Conservation (phyloP, 1,140 invertebrate species). For the Oreohelix idahoensis region DNA sequence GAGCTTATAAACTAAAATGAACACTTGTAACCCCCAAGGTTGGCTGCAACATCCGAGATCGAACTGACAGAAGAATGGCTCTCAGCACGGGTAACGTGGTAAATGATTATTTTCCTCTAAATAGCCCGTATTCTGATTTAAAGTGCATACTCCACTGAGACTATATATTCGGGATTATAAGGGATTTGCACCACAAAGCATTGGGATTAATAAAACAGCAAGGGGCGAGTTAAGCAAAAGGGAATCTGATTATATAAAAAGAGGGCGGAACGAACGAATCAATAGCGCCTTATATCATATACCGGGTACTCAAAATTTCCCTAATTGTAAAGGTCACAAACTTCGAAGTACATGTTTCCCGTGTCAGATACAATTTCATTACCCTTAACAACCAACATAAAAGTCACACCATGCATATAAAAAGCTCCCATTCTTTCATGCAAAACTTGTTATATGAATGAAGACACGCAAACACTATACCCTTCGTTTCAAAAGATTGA, state of each 20-base stretch:
- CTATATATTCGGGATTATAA: slow-evolving; percentile 22
- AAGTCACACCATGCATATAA: too few relatives aligned
- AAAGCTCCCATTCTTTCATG: too few relatives aligned
- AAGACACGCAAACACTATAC: too few relatives aligned
- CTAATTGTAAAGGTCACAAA: neutral
- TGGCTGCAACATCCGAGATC: too few relatives aligned
- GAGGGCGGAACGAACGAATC: neutral
- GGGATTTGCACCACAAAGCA: slow-evolving; percentile 31
- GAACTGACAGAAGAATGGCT: too few relatives aligned
- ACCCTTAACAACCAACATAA: too few relatives aligned
- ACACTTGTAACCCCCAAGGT: too few relatives aligned
- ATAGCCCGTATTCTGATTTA: neutral
- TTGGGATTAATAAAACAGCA: slow-evolving; percentile 21
- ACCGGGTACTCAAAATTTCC: neutral
- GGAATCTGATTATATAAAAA: neutral
- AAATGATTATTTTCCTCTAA: neutral
- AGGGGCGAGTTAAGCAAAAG: neutral
- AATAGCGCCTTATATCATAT: neutral
- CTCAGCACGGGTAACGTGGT: neutral
- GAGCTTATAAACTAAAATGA: too few relatives aligned
- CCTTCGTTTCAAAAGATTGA: too few relatives aligned
- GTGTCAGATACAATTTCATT: too few relatives aligned
- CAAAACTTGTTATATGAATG: too few relatives aligned
- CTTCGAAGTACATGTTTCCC: too few relatives aligned
- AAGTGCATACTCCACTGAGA: slow-evolving; percentile 13